These are phyloP conservation scores for Chymomyza fuscimana DNA, from an alignment of 2,888 invertebrate species.

Conservation along the genomic window DNA sequence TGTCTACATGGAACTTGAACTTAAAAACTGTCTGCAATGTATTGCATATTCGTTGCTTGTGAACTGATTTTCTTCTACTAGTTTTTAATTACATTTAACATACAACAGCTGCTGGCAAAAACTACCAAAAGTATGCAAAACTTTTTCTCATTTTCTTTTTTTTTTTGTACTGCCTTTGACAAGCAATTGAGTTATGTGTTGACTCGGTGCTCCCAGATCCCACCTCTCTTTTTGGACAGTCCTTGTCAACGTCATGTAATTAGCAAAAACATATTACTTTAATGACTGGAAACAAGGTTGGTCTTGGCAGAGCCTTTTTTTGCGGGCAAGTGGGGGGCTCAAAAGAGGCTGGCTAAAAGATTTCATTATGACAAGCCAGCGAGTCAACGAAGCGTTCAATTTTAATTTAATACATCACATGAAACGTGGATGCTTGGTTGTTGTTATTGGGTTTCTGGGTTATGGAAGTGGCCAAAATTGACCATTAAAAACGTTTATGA, in stretches of 20 bases:
- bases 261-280: slow-evolving; percentile 64
- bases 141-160: background rate
- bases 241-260: slow-evolving; percentile 44
- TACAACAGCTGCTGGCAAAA: slow-evolving; percentile 20
- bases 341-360: slow-evolving; percentile 28
- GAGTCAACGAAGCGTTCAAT: slow-evolving; percentile 3
- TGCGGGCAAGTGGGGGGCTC: background rate
- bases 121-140: slow-evolving; percentile 6
- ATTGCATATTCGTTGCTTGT: background rate
- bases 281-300: slow-evolving; percentile 46
- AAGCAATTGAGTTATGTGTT: slow-evolving; percentile 48
- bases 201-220: background rate
- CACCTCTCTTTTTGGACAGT: background rate
- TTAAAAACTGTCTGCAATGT: background rate
- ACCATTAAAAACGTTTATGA: slow-evolving; percentile 64
- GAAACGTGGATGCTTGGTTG: background rate
- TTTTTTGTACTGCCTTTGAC: slow-evolving; percentile 7
- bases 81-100: slow-evolving; percentile 32
- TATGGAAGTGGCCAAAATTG: slow-evolving; percentile 44
- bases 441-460: background rate
- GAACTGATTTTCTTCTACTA: background rate
- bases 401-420: background rate
- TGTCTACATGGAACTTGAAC: too few relatives aligned
- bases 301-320: background rate
- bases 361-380: slow-evolving; percentile 47